A percentile compares a stretch with the other conserved stretches of the same genome.
These are phyloP conservation scores for Sinocyclocheilus anophthalmus DNA, from an alignment of 2,113 vertebrate genomes.

Conservation along the genomic window DNA sequence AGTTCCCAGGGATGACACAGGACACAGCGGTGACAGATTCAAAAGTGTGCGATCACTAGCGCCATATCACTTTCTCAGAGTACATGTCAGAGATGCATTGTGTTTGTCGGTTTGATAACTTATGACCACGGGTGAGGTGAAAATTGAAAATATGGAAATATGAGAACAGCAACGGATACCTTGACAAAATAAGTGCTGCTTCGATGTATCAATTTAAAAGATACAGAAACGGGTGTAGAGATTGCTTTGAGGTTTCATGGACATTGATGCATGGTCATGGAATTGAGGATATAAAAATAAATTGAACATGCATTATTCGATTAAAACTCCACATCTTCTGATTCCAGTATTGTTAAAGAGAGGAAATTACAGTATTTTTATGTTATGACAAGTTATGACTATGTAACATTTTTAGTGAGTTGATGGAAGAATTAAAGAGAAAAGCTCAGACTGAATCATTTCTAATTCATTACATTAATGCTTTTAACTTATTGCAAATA, in stretches of 20 bases:
- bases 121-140: constrained; percentile 54
- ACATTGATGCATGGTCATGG: background rate
- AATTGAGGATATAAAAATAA: background rate
- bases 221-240: background rate
- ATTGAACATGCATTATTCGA: background rate
- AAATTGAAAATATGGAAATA: constrained; percentile 66
- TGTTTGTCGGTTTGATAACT: constrained; percentile 44
- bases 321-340: background rate
- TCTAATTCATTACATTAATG: background rate
- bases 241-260: background rate
- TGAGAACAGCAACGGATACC: constrained; percentile 29
- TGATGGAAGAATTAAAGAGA: background rate
- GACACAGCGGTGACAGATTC: constrained; percentile 46
- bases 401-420: background rate
- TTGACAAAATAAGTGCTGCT: constrained; percentile 13
- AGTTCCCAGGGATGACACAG: constrained; percentile 13
- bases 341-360: background rate
- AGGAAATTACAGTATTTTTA: background rate
- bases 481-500: background rate
- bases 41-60: constrained; percentile 42
- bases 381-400: constrained; percentile 6
- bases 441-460: background rate
- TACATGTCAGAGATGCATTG: constrained; percentile 34
- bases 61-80: constrained; percentile 17
- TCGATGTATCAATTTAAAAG: constrained; percentile 24